Conservation (phyloP, 2,113 vertebrate genomes). For the Mugil cephalus region DNA sequence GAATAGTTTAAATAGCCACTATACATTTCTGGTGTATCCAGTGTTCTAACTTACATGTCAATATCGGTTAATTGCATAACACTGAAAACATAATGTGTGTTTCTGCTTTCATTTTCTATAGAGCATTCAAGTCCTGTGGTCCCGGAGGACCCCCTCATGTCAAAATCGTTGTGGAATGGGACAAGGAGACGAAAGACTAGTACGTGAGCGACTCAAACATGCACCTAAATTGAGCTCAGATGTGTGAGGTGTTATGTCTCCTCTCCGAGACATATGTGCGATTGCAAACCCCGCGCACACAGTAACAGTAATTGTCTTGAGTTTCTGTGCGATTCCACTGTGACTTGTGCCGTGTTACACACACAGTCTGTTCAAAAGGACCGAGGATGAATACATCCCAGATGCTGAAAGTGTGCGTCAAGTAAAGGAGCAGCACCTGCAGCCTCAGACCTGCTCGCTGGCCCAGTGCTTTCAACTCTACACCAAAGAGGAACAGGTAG, state of each 20-base stretch:
- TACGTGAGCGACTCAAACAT: conserved; percentile 81
- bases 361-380: conserved; percentile 93
- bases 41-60: not conserved
- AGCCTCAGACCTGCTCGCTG: conserved; percentile 96
- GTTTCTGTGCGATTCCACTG: conserved; percentile 26
- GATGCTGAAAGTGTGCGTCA: conserved; percentile 96
- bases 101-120: conserved; percentile 58
- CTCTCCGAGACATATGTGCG: not conserved
- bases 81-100: not conserved
- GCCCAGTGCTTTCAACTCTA: conserved; percentile 99
- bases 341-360: conserved; percentile 36
- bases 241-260: conserved; percentile 7
- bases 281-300: not conserved
- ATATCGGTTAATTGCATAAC: not conserved
- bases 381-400: conserved; percentile 96
- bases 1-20: too few species aligned
- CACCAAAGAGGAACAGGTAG: conserved; percentile 99
- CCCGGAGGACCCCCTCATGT: conserved; percentile 96
- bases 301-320: conserved; percentile 16
- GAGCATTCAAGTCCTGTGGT: conserved; percentile 94
- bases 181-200: conserved; percentile 99
- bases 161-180: conserved; percentile 98
- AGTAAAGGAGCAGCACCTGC: conserved; percentile 93
- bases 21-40: not conserved
- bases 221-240: not conserved